Base-by-base conservation (phyloP, 2,888 invertebrate genomes). In the Leptinotarsa haldemani region DNA sequence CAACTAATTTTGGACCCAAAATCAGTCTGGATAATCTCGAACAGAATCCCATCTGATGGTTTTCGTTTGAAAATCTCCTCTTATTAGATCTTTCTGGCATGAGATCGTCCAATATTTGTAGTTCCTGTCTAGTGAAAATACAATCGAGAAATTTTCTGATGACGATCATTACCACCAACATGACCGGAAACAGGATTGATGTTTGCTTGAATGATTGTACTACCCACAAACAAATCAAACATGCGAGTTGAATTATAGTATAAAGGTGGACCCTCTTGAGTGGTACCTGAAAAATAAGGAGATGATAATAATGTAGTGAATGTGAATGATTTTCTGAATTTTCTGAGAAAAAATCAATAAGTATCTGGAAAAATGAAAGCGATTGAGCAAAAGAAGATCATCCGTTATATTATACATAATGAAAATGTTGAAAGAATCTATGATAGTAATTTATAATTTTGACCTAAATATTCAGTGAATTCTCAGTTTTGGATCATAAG, bases 151-250 rank as follows among this genome's bases (percentile, higher is more conserved):
- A 90, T 88, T 98, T 98, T 73, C 99, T 90, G 78, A 98, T 96
- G 12, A 96, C 97, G 83, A 98, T 97, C 95, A 99, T 98, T 22
- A 98, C 97, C 65, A 98, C 96, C 85, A 98, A 90, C 98, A 99
- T 98, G 77, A 99, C 89, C 7, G 99, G 98, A 89, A 99, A 99
- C 47, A 96, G 90, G 80, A 99, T 99, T 20, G 98, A 98, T 15
- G 97, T 98, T 74, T 90, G 87, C 71, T 95, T 95, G 89, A 98
- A 97, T 2, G 97, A 97, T 85, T 95, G 98, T 80, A 98, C 95
- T 69, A 94, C 88, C 97, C 97, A 98, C 61, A 98, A 90, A 80
- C 94, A 91, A 70, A 93, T 90, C 77, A 98, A 90, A 86, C 98
- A 98, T 16, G 94, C 89, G 81, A 97, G 85, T 87, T 98, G 98